Evolutionary conservation across 2,888 invertebrate species (phyloP).

Genomic region (Xestia rhomboidea): DNA sequence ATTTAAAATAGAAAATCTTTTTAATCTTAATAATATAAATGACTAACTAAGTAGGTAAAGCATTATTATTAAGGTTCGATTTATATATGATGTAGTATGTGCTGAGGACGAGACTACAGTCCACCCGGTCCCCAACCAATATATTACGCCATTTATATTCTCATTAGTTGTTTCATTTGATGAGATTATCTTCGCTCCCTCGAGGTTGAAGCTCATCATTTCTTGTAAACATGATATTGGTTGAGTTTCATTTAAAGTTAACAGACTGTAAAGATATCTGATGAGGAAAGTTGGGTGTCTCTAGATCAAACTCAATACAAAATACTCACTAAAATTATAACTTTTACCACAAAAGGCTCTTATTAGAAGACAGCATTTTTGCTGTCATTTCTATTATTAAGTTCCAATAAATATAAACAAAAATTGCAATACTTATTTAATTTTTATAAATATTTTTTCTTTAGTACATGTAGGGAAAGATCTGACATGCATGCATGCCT

Average conservation of each 20-base stretch:
- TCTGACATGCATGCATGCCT: neutral
- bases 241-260: slow-evolving; percentile 79
- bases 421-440: neutral
- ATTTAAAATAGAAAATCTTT: slow-evolving; percentile 9
- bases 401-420: neutral
- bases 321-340: neutral
- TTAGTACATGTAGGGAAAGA: neutral
- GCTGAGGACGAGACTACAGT: slow-evolving; percentile 65
- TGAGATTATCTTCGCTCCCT: slow-evolving; percentile 85
- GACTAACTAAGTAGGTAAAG: slow-evolving; percentile 6
- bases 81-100: slow-evolving; percentile 61
- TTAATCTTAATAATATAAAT: neutral
- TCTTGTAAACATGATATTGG: slow-evolving; percentile 81
- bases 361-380: neutral
- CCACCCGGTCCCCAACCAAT: slow-evolving; percentile 85
- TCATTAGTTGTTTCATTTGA: slow-evolving; percentile 88
- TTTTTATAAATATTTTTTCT: neutral
- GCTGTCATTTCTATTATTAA: neutral
- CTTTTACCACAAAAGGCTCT: too few species aligned
- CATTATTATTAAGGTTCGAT: slow-evolving; percentile 21
- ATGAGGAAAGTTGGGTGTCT: slow-evolving; percentile 52
- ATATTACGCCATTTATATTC: slow-evolving; percentile 88
- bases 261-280: slow-evolving; percentile 75
- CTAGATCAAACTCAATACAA: slow-evolving; percentile 9
- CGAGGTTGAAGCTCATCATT: slow-evolving; percentile 82